These are phyloP conservation scores for Poeciliopsis turneri DNA, from an alignment of 2,797 vertebrate species.

Conservation along the genomic window DNA sequence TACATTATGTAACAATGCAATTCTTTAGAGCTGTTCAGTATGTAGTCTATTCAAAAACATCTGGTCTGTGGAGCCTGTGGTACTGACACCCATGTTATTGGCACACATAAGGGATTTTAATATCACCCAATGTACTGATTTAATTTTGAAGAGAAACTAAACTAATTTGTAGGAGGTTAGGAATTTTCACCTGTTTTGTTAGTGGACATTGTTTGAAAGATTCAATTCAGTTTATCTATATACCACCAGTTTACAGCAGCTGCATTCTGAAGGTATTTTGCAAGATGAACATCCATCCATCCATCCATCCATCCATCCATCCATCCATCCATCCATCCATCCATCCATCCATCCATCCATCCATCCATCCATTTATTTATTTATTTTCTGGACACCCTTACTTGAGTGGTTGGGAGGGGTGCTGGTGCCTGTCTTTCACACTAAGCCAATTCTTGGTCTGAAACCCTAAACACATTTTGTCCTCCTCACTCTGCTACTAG, in stretches of 20 bases:
- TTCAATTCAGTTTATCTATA: background rate
- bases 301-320: no score
- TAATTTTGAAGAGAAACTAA: background rate
- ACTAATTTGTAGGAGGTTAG: background rate
- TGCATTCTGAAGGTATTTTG: background rate
- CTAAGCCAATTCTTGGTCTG: background rate
- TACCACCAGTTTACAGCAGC: background rate
- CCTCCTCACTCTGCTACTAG: background rate
- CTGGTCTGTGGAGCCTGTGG: background rate
- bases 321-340: no score
- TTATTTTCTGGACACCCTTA: no score
- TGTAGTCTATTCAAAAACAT: constrained; percentile 9
- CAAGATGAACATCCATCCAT: background rate
- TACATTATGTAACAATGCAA: constrained; percentile 22
- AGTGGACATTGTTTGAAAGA: no score
- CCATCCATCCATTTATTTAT: no score
- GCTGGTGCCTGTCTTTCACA: no score
- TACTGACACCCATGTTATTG: background rate
- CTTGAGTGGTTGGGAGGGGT: no score
- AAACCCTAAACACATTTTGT: background rate
- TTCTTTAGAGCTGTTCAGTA: constrained; percentile 8
- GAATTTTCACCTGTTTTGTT: background rate
- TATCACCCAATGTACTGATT: background rate
- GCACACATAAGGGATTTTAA: background rate
- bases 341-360: no score